phyloP scores from a whole-genome alignment of 1,140 invertebrate genomes.

The Elysia chlorotica region DNA sequence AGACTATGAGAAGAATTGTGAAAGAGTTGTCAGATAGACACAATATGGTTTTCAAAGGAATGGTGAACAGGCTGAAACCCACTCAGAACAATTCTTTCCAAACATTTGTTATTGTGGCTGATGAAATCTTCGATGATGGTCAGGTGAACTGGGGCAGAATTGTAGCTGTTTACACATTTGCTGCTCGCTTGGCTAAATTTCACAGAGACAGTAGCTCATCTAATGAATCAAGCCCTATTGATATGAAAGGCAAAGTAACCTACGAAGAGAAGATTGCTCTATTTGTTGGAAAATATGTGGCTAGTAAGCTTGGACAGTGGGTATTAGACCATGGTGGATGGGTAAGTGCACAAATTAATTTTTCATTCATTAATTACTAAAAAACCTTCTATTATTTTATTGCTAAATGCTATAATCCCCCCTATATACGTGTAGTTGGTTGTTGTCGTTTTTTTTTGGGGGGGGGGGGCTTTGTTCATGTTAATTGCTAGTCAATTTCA shows the following conservation, averaged over 20 bases:
- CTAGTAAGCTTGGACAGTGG: slow-evolving; percentile 60
- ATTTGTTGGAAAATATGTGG: slow-evolving; percentile 61
- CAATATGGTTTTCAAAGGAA: slow-evolving; percentile 68
- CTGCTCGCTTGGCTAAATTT: slow-evolving; percentile 66
- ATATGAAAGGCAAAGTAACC: not conserved
- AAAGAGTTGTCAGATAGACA: slow-evolving; percentile 64
- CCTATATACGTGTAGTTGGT: too few relatives aligned
- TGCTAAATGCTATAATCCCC: too few relatives aligned
- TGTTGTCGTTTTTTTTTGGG: too few relatives aligned
- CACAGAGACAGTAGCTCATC: slow-evolving; percentile 57
- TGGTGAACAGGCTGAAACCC: slow-evolving; percentile 68
- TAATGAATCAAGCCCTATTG: not conserved
- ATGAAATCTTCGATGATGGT: slow-evolving; percentile 67
- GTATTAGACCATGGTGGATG: slow-evolving; percentile 63
- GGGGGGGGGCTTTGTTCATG: too few relatives aligned
- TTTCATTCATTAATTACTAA: too few relatives aligned
- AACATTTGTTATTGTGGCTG: slow-evolving; percentile 67
- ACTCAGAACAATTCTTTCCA: slow-evolving; percentile 66
- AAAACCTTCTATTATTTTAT: not conserved
- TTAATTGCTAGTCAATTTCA: too few relatives aligned
- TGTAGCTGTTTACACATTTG: slow-evolving; percentile 70
- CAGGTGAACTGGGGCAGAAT: slow-evolving; percentile 69
- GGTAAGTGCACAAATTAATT: too few relatives aligned
- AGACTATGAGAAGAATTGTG: slow-evolving; percentile 58
- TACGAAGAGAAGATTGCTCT: slow-evolving; percentile 55